Conservation (phyloP, 1,140 invertebrate species). For the Asbolus verrucosus region DNA sequence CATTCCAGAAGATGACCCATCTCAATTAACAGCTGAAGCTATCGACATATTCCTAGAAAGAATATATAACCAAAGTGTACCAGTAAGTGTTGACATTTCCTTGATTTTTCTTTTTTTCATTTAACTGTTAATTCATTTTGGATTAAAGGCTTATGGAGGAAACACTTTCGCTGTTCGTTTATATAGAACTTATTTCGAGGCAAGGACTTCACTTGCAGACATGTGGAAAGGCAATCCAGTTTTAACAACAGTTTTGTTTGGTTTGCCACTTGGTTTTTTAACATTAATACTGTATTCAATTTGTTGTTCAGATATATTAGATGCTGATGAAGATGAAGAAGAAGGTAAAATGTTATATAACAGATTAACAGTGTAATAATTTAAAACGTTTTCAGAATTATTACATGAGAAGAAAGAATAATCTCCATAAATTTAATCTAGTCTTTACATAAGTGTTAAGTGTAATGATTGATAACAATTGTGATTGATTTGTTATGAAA, state of each 20-base stretch:
- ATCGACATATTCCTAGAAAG: slow-evolving; percentile 82
- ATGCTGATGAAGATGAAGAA: slow-evolving; percentile 87
- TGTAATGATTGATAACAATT: not conserved
- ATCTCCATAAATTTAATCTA: slow-evolving; percentile 35
- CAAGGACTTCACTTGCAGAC: slow-evolving; percentile 76
- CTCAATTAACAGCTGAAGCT: slow-evolving; percentile 82
- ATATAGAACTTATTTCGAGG: slow-evolving; percentile 84
- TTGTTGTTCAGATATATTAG: slow-evolving; percentile 93
- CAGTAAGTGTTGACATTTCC: slow-evolving; percentile 73
- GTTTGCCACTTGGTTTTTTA: slow-evolving; percentile 89
- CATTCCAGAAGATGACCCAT: slow-evolving; percentile 86
- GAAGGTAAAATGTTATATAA: slow-evolving; percentile 46
- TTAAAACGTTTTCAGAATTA: slow-evolving; percentile 42
- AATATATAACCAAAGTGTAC: slow-evolving; percentile 78
- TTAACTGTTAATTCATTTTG: too few species aligned
- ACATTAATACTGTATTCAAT: slow-evolving; percentile 94
- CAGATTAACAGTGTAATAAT: slow-evolving; percentile 3
- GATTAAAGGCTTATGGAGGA: slow-evolving; percentile 84
- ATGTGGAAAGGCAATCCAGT: slow-evolving; percentile 95
- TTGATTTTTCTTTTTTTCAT: too few species aligned
- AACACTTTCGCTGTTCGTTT: slow-evolving; percentile 78
- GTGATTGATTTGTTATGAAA: slow-evolving; percentile 16
- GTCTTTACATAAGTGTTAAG: slow-evolving; percentile 1
- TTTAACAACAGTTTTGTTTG: slow-evolving; percentile 87
- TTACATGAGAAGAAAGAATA: slow-evolving; percentile 67